Base-by-base conservation (phyloP, 1,140 invertebrate genomes). In the Cepaea nemoralis region DNA sequence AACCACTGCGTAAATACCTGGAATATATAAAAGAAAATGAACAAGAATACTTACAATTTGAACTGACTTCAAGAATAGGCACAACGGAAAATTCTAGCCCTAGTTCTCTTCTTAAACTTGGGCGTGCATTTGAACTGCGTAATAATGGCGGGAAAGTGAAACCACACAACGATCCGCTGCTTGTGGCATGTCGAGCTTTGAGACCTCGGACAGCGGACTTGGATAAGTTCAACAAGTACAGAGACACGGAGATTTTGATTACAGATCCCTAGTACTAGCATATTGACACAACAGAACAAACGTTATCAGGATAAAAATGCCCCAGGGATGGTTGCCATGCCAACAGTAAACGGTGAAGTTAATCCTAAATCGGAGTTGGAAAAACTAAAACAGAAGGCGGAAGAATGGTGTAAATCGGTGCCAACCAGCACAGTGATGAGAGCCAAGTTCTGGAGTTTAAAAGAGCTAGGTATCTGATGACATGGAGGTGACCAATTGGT, bases 21-120 rank as follows among this genome's bases (percentile, higher is more conserved):
- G 85, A 84, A 76, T 87, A 86, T 79, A 85, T 89, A n/a, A 63
- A 82, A n/a, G 86, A 88, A 40, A 86, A 89, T 71, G 82, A 82
- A 10, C 82, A 85, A 5, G 87, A 89, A 75, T 89, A 87, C 70
- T 42, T 86, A 45, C 59, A 85, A 37, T 59, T 85, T 73, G 48
- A 83, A 80, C 78, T 80, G 35, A 39, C 35, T 3, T 40, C 78
- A 71, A 59, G 82, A 80, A 37, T 79, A 48, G 48, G 48, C 42
- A 55, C 83, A 77, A 63, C 40, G 59, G 55, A 77, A 78, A 33
- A 81, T 71, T 37, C 81, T 59, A 69, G 75, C 40, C 40, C 69
- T 16, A 33, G n/a, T 19, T 22, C 50, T 6, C 75, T 88, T 33
- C 83, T 86, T 14, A 83, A 81, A 39, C 66, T 86, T n/a, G 87